Evolutionary conservation across 2,888 invertebrate species (phyloP), one percentile per base, ranked within the genome.

Genomic region (Odontocerum albicorne): DNA sequence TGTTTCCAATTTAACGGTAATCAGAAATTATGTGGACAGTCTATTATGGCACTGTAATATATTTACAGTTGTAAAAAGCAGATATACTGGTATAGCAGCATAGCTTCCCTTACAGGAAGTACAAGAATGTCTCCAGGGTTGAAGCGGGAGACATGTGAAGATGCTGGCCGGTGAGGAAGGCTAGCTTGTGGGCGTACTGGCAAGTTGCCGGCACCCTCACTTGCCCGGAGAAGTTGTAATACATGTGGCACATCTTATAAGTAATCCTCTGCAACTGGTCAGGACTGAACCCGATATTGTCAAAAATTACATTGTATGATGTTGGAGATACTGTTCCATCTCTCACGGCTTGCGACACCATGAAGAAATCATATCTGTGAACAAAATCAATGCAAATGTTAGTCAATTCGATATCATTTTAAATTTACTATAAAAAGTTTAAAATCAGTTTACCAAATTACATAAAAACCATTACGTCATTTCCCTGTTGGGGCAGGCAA

Each of bases 181-280:
- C 95, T 62, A 96, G 72, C 68, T 96, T 96, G 70, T 97, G 96
- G 0, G 96, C 96, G 70, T 96, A 96, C 77, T 91, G 87, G 66
- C 90, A 90, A 0, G 91, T 90, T 0, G 96, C 96, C 0, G 97
- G 96, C 22, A 96, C 92, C 31, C 94, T 74, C 1, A 97, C 87
- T 0, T 95, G 93, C 1, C 96, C 96, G 0, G 94, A 87, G 95
- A 96, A 97, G 74, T 97, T 97, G 74, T 93, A 97, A 70, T 97
- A 97, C 66, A 96, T 69, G 68, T 95, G 92, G 61, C 94, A 94
- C 66, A 96, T 73, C 66, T 95, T 95, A 72, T 91, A 96, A 0
- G 92, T 86, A 2, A 96, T 66, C 55, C 87, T 73, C 70, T 97
- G 96, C 55, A 94, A 77, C 55, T 90, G 85, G 66, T 96, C 95